Evolutionary conservation across 2,797 vertebrate genomes (phyloP), one percentile per base, ranked within the genome.

Genomic region (Triplophysa yarkandensis): DNA sequence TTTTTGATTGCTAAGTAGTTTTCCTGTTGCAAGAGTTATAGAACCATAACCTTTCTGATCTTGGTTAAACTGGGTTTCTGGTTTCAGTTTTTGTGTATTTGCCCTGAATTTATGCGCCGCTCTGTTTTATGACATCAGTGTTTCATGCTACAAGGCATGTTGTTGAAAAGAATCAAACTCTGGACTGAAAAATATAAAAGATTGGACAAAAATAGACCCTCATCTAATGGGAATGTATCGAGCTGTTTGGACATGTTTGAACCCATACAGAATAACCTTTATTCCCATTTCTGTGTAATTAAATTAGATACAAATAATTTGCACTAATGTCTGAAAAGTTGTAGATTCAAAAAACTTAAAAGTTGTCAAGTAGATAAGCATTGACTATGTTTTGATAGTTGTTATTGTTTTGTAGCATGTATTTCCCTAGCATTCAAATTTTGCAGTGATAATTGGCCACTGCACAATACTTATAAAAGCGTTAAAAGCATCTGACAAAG

Each of bases 121-220:
- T 57, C 19, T 32, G 52, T 63, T 63, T 11, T 67, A n/a, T 14
- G 34, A 44, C 27, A 75, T 65, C 27, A 60, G 58, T 74, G 46
- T 48, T 63, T 77, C 19, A 48, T 65, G 32, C 61, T 11, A 32
- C 25, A 76, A 28, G 46, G 11, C 2, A 25, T 55, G 55, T 73
- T 65, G 64, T 76, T 65, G 36, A 50, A 17, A 16, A 43, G 14
- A 7, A 52, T 25, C 4, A 23, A 27, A 50, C 27, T 39, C 36
- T 13, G 4, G 11, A 11, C 36, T 11, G 36, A 39, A 39, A 39
- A 39, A 39, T 39, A 39, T 23, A 34, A 10, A n/a, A n/a, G n/a
- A n/a, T n/a, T n/a, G n/a, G n/a, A n/a, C n/a, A n/a, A n/a, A 50
- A 39, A 27, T 21, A 1, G 32, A 39, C 32, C 52, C 21, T 50